Evolutionary conservation across 1,140 invertebrate genomes (phyloP), one percentile per base, ranked within the genome.

Genomic region (Ostrea edulis): DNA sequence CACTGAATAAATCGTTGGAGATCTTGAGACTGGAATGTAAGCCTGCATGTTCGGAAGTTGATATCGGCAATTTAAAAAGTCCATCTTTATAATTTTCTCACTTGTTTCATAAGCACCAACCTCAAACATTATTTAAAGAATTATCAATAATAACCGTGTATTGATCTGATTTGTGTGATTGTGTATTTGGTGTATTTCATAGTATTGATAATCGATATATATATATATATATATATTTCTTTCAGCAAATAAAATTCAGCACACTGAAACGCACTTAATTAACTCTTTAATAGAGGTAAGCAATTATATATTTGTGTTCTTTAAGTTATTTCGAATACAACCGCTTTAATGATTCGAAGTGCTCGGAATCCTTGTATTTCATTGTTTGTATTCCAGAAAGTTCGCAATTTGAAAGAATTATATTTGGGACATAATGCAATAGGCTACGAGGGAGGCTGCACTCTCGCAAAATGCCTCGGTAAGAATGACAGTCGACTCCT

Each of bases 1-100:
- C 96, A 88, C 96, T 98, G 35, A 97, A 98, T 94, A 93, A 98
- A 65, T 97, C 97, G 0, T 96, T 98, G 90, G 98, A 98, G 94
- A 96, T 96, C 91, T 96, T 99, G 0, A 96, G 95, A 20, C 93
- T 98, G 0, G 95, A 96, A 89, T 97, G 94, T 94, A 90, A 84
- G 55, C 14, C n/a, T 22, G 35, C 25, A 52, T 68, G 53, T 17
- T 71, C 7, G 12, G 29, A 71, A 11, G 29, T 71, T 25, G n/a
- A 71, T 29, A 71, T 62, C n/a, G 17, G 14, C 17, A n/a, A 62
- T 62, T 14, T 5, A 62, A 62, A 62, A 58, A 58, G 0, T 58
- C 55, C 5, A 58, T 9, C 14, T 44, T 58, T 58, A 58, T 20
- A 58, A 58, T 58, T 14, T 58, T 5, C 4, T 11, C 11, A 58